Evolutionary conservation across 2,113 vertebrate genomes (phyloP).

Genomic region (Chaetura pelagica): DNA sequence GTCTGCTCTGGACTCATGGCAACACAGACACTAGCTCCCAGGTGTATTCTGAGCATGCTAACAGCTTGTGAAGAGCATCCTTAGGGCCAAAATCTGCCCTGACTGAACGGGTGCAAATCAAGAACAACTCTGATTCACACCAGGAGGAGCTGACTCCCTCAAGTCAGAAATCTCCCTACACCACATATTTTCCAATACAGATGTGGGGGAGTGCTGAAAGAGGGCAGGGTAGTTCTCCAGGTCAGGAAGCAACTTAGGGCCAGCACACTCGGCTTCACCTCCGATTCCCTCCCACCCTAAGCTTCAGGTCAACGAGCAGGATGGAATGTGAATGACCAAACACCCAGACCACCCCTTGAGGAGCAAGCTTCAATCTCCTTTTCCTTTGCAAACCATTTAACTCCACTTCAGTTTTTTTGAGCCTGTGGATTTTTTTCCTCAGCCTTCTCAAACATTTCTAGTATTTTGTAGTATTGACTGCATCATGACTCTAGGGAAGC

Average conservation of each 20-base stretch:
- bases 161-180: background rate
- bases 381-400: background rate
- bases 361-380: background rate
- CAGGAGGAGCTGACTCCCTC: background rate
- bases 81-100: background rate
- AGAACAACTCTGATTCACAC: background rate
- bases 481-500: background rate
- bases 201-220: background rate
- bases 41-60: background rate
- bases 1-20: background rate
- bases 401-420: background rate
- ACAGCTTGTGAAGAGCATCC: background rate
- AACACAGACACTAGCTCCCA: background rate
- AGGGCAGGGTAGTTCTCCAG: background rate
- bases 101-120: background rate
- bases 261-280: background rate
- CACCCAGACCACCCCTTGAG: background rate
- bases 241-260: background rate
- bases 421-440: background rate
- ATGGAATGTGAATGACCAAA: accelerated
- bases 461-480: background rate
- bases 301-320: background rate
- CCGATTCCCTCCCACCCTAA: background rate
- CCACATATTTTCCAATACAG: accelerated
- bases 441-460: background rate